A percentile compares a stretch with the other conserved stretches of the same genome.
These are phyloP conservation scores for Aramus guarauna DNA, from an alignment of 2,113 vertebrate species.

Conservation along the genomic window DNA sequence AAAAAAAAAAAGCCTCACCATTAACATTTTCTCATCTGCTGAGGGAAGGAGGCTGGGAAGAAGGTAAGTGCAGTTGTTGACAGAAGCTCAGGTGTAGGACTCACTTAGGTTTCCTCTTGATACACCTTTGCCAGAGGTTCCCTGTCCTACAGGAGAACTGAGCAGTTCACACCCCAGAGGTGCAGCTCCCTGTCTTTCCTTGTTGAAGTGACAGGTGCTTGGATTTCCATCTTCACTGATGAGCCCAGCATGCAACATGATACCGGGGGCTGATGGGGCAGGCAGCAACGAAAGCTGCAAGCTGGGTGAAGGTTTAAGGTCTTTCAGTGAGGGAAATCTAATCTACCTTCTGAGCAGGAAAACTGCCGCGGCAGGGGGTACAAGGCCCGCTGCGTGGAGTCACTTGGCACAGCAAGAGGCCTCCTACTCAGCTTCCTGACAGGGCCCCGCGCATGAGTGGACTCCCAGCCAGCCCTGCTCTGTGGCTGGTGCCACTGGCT, in stretches of 20 bases:
- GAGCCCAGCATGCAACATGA: not conserved
- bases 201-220: not conserved
- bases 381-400: too few species aligned
- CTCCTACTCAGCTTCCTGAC: not conserved
- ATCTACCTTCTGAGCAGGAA: not conserved
- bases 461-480: not conserved
- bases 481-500: not conserved
- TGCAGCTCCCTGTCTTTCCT: not conserved
- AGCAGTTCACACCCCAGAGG: too few species aligned
- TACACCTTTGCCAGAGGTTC: not conserved
- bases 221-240: not conserved
- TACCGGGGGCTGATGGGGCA: not conserved
- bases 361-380: not conserved
- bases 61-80: not conserved
- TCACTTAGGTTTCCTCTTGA: not conserved
- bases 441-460: accelerated
- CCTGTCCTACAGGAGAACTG: not conserved
- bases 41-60: not conserved
- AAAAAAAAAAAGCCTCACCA: not conserved
- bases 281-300: not conserved
- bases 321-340: not conserved
- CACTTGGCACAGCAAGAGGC: not conserved
- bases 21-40: not conserved
- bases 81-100: not conserved
- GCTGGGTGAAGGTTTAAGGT: not conserved